Percentiles rank a stretch among this genome's conserved stretches.
Conservation (phyloP, 1,140 invertebrate genomes). For the Bombyx mori region DNA sequence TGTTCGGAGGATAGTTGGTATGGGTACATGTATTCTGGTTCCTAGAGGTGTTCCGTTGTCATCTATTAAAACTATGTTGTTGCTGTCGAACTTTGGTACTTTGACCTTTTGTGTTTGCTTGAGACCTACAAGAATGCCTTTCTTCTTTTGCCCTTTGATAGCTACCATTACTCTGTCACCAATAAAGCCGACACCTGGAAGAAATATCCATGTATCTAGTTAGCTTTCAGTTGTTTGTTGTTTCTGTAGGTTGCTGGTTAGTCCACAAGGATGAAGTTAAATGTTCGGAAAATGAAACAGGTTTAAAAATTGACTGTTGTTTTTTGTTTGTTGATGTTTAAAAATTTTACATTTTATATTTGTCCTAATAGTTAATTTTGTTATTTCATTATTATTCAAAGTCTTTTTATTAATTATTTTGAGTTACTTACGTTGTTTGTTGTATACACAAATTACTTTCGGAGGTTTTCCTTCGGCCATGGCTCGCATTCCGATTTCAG, state of each 20-base stretch:
- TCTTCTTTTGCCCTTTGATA: slow-evolving; percentile 97
- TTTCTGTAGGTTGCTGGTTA: too few species aligned
- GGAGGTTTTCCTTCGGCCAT: slow-evolving; percentile 95
- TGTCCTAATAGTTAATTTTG: too few species aligned
- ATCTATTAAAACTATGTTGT: slow-evolving; percentile 97
- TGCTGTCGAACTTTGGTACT: slow-evolving; percentile 95
- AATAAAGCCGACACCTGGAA: slow-evolving; percentile 69
- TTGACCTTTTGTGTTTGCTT: slow-evolving; percentile 87
- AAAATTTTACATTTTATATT: too few species aligned
- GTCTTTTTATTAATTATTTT: too few species aligned
- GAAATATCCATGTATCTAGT: not conserved
- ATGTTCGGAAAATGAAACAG: too few species aligned
- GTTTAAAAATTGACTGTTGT: too few species aligned
- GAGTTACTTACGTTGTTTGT: slow-evolving; percentile 73
- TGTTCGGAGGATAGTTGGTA: slow-evolving; percentile 92
- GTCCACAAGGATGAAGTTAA: too few species aligned
- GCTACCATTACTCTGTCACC: slow-evolving; percentile 95
- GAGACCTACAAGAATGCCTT: slow-evolving; percentile 93
- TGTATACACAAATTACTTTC: slow-evolving; percentile 90
- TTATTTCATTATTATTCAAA: too few species aligned
- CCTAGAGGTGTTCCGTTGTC: slow-evolving; percentile 94
- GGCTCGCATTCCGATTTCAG: slow-evolving; percentile 92
- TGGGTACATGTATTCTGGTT: slow-evolving; percentile 93
- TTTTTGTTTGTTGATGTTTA: too few species aligned
- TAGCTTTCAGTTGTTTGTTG: too few species aligned